These are phyloP conservation scores for Plebejus argus DNA, from an alignment of 2,888 invertebrate genomes.

Conservation along the genomic window DNA sequence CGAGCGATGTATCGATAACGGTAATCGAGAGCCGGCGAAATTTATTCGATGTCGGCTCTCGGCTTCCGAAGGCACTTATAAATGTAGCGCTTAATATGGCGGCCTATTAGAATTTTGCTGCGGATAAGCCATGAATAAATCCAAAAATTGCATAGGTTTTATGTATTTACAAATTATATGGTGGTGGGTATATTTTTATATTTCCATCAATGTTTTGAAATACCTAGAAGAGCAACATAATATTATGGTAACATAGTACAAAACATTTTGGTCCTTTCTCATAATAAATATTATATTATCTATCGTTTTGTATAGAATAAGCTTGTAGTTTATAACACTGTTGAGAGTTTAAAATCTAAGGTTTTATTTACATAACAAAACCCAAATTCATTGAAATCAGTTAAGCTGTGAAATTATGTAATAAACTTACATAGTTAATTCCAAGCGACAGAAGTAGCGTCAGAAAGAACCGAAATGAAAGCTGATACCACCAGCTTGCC, in stretches of 20 bases:
- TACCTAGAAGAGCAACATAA: too few species aligned
- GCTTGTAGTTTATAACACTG: too few species aligned
- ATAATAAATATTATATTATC: too few species aligned
- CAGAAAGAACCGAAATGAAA: neutral
- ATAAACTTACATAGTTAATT: too few species aligned
- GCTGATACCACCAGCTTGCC: too few species aligned
- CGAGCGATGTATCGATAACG: constrained; percentile 60
- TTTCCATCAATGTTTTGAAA: too few species aligned
- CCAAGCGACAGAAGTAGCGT: neutral
- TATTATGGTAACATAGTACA: too few species aligned
- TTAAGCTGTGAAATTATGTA: neutral
- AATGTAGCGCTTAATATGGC: constrained; percentile 31
- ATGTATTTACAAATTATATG: neutral
- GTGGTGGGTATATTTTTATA: neutral
- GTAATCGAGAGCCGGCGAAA: constrained; percentile 60
- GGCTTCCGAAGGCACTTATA: constrained; percentile 47
- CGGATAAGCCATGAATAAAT: constrained; percentile 19
- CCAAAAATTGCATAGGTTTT: neutral
- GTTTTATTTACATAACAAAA: neutral
- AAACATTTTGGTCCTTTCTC: too few species aligned
- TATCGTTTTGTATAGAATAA: too few species aligned
- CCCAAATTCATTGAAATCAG: neutral
- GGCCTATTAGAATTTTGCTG: constrained; percentile 37
- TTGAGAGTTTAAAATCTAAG: neutral
- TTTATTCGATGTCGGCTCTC: constrained; percentile 54